Evolutionary conservation across 2,113 vertebrate genomes (phyloP).

Genomic region (Rhinopithecus roxellana): DNA sequence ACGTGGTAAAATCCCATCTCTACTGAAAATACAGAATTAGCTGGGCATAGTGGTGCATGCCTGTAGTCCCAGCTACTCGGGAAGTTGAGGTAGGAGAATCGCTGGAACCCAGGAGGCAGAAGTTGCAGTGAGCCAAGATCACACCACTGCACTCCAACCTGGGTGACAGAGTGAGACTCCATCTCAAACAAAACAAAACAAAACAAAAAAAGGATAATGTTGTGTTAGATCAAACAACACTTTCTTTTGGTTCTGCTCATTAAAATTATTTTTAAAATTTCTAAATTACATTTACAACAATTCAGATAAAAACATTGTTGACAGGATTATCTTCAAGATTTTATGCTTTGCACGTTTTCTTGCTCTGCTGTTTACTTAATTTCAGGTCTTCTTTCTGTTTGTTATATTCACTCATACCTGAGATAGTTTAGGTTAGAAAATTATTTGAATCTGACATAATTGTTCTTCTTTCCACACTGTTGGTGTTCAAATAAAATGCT

Average conservation of each 20-base stretch:
- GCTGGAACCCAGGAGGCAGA: too few species aligned
- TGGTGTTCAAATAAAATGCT: not conserved
- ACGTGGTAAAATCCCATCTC: too few species aligned
- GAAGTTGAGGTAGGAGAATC: too few species aligned
- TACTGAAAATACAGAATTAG: too few species aligned
- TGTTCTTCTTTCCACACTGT: not conserved
- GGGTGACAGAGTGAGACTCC: too few species aligned
- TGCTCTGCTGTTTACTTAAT: not conserved
- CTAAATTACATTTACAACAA: conserved; percentile 11
- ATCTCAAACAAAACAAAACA: not conserved
- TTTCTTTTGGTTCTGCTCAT: not conserved
- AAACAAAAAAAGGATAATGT: not conserved
- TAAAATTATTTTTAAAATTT: not conserved
- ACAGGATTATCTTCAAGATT: not conserved
- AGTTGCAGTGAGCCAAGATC: too few species aligned
- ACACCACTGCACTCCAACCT: too few species aligned
- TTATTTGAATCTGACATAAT: not conserved
- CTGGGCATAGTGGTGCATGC: too few species aligned
- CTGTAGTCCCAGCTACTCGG: too few species aligned
- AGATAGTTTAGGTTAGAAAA: not conserved
- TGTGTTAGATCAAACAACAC: not conserved
- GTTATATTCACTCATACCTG: not conserved
- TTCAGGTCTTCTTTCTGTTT: not conserved
- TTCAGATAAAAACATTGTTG: not conserved
- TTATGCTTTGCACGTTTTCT: not conserved